Percentiles rank a stretch among this genome's conserved stretches.
Conservation (phyloP, 2,113 vertebrate genomes). For the Crotalus viridis region DNA sequence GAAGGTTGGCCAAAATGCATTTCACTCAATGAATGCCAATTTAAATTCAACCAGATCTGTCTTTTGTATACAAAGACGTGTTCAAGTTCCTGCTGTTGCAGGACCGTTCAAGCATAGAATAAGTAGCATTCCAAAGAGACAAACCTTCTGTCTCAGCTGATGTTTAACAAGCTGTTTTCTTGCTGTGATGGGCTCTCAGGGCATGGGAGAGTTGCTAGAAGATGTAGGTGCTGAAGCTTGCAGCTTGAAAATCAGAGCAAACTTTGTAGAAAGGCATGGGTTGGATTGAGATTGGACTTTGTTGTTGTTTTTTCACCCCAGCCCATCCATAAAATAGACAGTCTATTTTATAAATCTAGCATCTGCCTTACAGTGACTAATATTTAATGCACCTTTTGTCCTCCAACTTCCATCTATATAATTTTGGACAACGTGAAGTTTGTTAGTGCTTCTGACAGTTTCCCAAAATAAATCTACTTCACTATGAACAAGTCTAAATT, state of each 20-base stretch:
- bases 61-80: slow-evolving; percentile 62
- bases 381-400: neutral
- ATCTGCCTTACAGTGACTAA: neutral
- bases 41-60: slow-evolving; percentile 65
- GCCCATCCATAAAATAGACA: neutral
- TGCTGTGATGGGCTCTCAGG: slow-evolving; percentile 55
- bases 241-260: neutral
- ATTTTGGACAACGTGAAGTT: neutral
- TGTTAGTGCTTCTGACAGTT: neutral
- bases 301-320: neutral
- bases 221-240: neutral
- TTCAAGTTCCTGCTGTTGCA: slow-evolving; percentile 61
- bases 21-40: slow-evolving; percentile 68
- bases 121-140: slow-evolving; percentile 69
- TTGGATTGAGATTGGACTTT: neutral
- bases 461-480: neutral
- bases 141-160: slow-evolving; percentile 74
- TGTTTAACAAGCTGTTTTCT: slow-evolving; percentile 74
- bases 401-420: neutral
- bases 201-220: neutral
- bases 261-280: neutral
- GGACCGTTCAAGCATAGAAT: slow-evolving; percentile 67
- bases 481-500: neutral
- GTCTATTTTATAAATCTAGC: neutral
- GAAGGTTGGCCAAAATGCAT: slow-evolving; percentile 65